Base-by-base conservation (phyloP, 2,113 vertebrate genomes). In the Bufo bufo region DNA sequence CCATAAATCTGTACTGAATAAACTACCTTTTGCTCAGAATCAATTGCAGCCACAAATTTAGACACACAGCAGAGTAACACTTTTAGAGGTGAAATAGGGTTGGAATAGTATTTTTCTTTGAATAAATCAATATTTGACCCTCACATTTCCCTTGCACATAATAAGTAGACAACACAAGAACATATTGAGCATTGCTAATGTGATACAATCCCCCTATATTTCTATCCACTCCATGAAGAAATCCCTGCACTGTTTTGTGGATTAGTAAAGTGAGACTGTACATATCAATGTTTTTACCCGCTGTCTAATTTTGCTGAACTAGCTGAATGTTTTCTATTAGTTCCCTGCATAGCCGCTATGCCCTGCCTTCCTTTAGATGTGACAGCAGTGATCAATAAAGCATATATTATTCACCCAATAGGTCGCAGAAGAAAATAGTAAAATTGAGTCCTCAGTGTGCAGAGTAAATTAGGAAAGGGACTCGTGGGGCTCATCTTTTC, bases 101-200 rank as follows among this genome's bases (percentile, higher is more conserved):
- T 71, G n/a, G 59, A 84, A 84, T 9, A 16, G 69, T 59, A 11
- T 47, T 74, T 72, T 74, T 58, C 69, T 75, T 84, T 58, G 9
- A 20, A 85, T 74, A 85, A 85, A 89, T 89, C 83, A 80, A 1
- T 89, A 75, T 82, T 72, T 77, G 90, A 91, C 90, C 90, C 7
- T 9, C 80, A 59, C 3, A 87, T 6, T 19, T 88, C 87, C 89
- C 13, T 1, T 7, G 43, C 52, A 90, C 63, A 84, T 91, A 90
- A 91, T 3, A 61, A 91, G 82, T 87, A 87, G 11, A 20, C 63
- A 6, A 65, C 12, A 72, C 82, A 19, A 10, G 82, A 91, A 91
- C 84, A 33, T 91, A 94, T 89, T 89, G 91, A 91, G 59, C 3
- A 0, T 83, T 90, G 65, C 59, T 89, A 90, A 91, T 19, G 78